Evolutionary conservation across 1,140 invertebrate genomes (phyloP).

Genomic region (Daktulosphaira vitifoliae): DNA sequence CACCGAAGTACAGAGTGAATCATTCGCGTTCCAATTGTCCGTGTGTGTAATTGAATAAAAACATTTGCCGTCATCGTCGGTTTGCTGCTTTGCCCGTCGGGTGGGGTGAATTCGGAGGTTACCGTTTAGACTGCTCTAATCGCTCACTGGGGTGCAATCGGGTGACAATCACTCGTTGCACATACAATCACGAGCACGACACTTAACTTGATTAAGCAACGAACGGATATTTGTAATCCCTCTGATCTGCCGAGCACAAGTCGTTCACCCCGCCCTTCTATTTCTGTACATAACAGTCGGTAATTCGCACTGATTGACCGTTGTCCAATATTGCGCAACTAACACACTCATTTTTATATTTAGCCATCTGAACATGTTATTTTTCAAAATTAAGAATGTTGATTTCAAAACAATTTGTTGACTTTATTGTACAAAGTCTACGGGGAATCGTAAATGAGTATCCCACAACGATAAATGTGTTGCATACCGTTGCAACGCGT

Average conservation of each 20-base stretch:
- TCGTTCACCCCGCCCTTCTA: not conserved
- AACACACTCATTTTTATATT: too few species aligned
- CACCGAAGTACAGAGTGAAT: not conserved
- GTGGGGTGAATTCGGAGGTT: not conserved
- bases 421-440: too few species aligned
- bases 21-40: constrained; percentile 1
- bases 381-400: too few species aligned
- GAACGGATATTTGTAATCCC: constrained; percentile 21
- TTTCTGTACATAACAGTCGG: not conserved
- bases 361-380: too few species aligned
- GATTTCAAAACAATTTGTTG: too few species aligned
- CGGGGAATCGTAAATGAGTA: too few species aligned
- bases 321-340: too few species aligned
- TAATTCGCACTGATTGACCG: constrained; percentile 1
- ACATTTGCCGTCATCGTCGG: constrained; percentile 1
- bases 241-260: not conserved
- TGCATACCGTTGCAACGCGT: too few species aligned
- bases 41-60: constrained; percentile 6
- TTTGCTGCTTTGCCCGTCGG: not conserved
- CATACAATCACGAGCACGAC: not conserved
- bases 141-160: constrained; percentile 32
- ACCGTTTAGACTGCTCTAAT: constrained; percentile 1
- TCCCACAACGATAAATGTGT: too few species aligned
- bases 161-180: constrained; percentile 19
- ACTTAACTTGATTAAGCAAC: constrained; percentile 33